Percentiles rank a stretch among this genome's conserved stretches.
These are phyloP conservation scores for Psittacula derbiana DNA, from an alignment of 2,797 vertebrate species.

Conservation along the genomic window DNA sequence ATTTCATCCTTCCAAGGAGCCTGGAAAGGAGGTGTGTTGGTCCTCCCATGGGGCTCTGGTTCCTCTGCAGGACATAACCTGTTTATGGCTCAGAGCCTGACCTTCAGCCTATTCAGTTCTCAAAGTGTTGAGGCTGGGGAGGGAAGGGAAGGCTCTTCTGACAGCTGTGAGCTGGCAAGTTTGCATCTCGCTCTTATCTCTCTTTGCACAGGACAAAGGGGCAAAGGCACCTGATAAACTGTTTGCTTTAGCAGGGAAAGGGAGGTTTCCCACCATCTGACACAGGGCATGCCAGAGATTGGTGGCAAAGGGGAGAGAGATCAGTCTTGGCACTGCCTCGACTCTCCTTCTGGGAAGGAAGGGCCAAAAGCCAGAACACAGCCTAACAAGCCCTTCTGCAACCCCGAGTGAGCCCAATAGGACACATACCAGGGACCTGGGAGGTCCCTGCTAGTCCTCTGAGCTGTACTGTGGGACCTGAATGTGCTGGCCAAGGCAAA, in stretches of 20 bases:
- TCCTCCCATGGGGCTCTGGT: neutral
- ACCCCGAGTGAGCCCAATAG: neutral
- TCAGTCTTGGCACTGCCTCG: neutral
- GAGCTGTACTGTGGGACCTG: neutral
- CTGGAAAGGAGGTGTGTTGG: neutral
- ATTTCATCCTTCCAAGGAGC: neutral
- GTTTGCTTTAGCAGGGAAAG: constrained; percentile 44
- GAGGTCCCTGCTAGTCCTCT: neutral
- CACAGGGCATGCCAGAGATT: neutral
- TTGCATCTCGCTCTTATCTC: constrained; percentile 10
- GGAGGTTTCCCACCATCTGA: neutral
- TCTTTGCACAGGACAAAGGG: constrained; percentile 32
- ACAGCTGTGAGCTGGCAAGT: neutral
- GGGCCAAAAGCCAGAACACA: rapidly evolving
- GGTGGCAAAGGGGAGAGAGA: neutral
- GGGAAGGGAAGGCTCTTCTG: neutral
- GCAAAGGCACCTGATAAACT: constrained; percentile 1
- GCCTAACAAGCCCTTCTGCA: neutral
- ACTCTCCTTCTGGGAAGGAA: neutral
- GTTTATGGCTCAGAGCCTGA: neutral
- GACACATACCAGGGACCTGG: neutral
- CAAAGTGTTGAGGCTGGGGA: neutral
- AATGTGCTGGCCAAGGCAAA: neutral
- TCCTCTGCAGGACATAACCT: neutral
- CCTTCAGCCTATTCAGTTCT: neutral